Conservation (phyloP, 1,140 invertebrate genomes). For the Eupristina koningsbergeri region DNA sequence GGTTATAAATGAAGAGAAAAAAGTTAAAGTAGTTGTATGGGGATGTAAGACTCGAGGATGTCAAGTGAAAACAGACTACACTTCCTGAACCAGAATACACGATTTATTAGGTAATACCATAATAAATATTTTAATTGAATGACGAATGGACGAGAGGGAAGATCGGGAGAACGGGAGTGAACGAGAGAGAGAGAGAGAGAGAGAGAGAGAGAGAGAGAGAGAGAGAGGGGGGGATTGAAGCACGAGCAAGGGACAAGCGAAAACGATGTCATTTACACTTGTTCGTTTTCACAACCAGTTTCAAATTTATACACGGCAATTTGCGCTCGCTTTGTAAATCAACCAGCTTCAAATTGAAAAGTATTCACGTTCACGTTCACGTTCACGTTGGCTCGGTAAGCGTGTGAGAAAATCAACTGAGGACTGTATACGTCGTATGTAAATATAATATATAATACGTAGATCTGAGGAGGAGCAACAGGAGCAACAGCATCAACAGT, state of each 20-base stretch:
- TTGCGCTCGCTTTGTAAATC: conserved; percentile 53
- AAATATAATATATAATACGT: conserved; percentile 24
- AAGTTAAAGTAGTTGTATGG: not conserved
- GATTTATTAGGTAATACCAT: conserved; percentile 54
- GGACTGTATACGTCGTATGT: not conserved
- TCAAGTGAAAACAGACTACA: not conserved
- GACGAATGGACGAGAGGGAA: conserved; percentile 31
- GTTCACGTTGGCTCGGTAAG: conserved; percentile 31
- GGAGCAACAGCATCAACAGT: too few relatives aligned
- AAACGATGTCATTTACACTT: conserved; percentile 51
- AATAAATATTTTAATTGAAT: conserved; percentile 44
- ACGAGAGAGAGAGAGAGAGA: conserved; percentile 26
- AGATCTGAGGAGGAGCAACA: too few relatives aligned
- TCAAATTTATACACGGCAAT: conserved; percentile 52
- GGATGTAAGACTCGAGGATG: not conserved
- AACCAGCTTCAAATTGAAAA: conserved; percentile 53
- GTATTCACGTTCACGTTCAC: conserved; percentile 55
- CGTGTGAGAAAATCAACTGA: conserved; percentile 45
- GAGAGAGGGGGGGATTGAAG: too few relatives aligned
- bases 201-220: not conserved
- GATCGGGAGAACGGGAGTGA: conserved; percentile 12
- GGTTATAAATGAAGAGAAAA: too few relatives aligned
- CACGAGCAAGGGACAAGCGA: conserved; percentile 35
- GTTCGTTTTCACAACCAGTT: conserved; percentile 42
- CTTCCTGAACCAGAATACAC: conserved; percentile 48